Conservation (phyloP, 2,113 vertebrate genomes). For the Colaptes auratus region DNA sequence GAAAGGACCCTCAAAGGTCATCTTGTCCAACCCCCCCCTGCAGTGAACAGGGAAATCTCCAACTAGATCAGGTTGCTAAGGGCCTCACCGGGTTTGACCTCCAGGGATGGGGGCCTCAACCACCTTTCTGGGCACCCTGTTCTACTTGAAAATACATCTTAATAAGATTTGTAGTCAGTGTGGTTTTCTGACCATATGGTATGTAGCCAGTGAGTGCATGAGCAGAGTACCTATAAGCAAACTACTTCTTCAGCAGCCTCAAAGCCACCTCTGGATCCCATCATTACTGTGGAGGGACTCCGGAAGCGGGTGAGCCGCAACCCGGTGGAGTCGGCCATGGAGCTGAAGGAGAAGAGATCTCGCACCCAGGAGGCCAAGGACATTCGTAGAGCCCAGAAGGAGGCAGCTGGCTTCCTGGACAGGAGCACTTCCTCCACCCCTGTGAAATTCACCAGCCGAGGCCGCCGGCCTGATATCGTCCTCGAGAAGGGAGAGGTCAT, state of each 20-base stretch:
- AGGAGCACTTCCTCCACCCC: slow-evolving; percentile 88
- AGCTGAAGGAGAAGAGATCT: slow-evolving; percentile 95
- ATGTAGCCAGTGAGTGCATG: background rate
- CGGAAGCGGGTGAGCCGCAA: slow-evolving; percentile 88
- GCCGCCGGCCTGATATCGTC: slow-evolving; percentile 80
- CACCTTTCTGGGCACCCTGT: no score
- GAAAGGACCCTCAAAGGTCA: no score
- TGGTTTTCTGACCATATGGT: background rate
- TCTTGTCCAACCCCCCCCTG: no score
- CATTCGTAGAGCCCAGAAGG: slow-evolving; percentile 94
- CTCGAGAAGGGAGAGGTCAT: slow-evolving; percentile 96
- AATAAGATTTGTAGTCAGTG: background rate
- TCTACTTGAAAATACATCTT: background rate
- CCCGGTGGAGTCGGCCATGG: slow-evolving; percentile 93
- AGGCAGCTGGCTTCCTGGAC: slow-evolving; percentile 86
- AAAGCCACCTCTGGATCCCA: slow-evolving; percentile 86
- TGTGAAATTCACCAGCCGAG: slow-evolving; percentile 81
- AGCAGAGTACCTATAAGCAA: background rate
- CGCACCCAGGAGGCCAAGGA: slow-evolving; percentile 98
- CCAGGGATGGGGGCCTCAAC: no score
- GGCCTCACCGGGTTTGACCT: no score
- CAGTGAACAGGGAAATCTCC: no score
- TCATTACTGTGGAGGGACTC: slow-evolving; percentile 91
- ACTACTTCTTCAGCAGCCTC: slow-evolving; percentile 68
- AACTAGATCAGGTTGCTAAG: no score